Evolutionary conservation across 2,113 vertebrate species (phyloP).

Genomic region (Nibea albiflora): DNA sequence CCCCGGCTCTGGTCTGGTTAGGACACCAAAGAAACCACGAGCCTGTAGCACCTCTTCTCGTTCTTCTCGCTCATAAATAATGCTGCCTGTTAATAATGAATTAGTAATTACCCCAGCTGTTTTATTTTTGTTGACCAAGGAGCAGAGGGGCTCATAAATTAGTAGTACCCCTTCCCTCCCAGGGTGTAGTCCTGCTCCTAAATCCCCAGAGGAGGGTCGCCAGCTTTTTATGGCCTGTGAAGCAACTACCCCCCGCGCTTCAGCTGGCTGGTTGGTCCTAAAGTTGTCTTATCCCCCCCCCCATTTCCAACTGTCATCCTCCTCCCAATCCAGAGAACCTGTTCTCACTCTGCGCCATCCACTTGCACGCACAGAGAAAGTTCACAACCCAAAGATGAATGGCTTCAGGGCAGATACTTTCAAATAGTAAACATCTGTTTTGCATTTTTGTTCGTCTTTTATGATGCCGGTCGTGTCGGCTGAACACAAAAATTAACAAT

Average conservation of each 20-base stretch:
- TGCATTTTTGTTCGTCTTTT: background rate
- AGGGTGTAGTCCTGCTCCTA: conserved; percentile 44
- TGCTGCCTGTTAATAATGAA: conserved; percentile 85
- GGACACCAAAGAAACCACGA: conserved; percentile 75
- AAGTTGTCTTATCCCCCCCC: conserved; percentile 25
- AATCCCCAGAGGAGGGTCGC: conserved; percentile 61
- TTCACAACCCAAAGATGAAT: conserved; percentile 21
- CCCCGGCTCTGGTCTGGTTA: conserved; percentile 74
- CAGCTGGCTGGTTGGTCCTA: conserved; percentile 1
- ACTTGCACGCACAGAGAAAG: conserved; percentile 14
- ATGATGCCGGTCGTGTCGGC: background rate
- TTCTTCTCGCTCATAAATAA: conserved; percentile 84
- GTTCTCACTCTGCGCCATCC: conserved; percentile 22
- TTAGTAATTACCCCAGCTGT: conserved; percentile 84
- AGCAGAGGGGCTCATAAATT: conserved; percentile 78
- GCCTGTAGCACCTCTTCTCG: conserved; percentile 71
- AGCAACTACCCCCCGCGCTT: conserved; percentile 44
- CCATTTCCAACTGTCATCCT: conserved; percentile 44
- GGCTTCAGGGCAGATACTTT: background rate
- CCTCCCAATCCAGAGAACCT: conserved; percentile 2
- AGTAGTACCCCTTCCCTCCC: conserved; percentile 60
- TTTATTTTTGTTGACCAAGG: conserved; percentile 82
- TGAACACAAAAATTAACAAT: background rate
- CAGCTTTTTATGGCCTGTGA: conserved; percentile 67
- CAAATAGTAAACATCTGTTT: background rate